These are phyloP conservation scores for Hirtodrosophila confusa DNA, from an alignment of 2,888 invertebrate genomes.

Conservation along the genomic window DNA sequence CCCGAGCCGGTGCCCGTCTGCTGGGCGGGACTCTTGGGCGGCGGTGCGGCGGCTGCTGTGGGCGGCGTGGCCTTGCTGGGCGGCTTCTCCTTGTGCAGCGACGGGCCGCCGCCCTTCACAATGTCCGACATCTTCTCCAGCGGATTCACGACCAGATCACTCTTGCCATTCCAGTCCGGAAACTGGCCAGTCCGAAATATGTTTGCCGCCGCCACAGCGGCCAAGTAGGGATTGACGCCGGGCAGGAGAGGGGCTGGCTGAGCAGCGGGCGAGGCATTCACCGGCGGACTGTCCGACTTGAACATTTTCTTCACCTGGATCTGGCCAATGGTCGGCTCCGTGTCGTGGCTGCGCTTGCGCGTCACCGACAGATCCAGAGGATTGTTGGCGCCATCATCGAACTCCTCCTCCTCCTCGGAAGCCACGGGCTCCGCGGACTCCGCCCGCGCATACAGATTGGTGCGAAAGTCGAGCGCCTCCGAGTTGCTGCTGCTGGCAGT, in stretches of 20 bases:
- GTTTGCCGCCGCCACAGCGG: constrained; percentile 91
- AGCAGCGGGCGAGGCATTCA: constrained; percentile 87
- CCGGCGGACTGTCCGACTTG: constrained; percentile 83
- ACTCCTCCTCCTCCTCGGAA: constrained; percentile 86
- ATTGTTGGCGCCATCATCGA: constrained; percentile 86
- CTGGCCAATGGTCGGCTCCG: constrained; percentile 83
- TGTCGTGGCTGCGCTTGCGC: constrained; percentile 87
- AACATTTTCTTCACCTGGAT: constrained; percentile 82
- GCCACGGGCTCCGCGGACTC: constrained; percentile 85
- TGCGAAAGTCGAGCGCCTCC: constrained; percentile 92
- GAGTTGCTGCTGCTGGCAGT: constrained; percentile 86
- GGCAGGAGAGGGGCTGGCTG: constrained; percentile 88
- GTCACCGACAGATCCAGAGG: constrained; percentile 93
- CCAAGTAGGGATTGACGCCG: constrained; percentile 92
- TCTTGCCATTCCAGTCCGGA: constrained; percentile 89
- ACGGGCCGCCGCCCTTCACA: constrained; percentile 87
- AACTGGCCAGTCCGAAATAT: constrained; percentile 90
- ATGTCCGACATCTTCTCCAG: constrained; percentile 96
- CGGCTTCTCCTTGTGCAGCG: constrained; percentile 58
- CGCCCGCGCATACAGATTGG: constrained; percentile 87
- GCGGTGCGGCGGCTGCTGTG: constrained; percentile 39
- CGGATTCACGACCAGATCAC: constrained; percentile 92
- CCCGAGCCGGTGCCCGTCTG: constrained; percentile 81
- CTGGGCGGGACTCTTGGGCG: constrained; percentile 65
- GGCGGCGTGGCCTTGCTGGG: constrained; percentile 71